Base-by-base conservation (phyloP, 1,140 invertebrate species). In the Atopsyche davidsoni region DNA sequence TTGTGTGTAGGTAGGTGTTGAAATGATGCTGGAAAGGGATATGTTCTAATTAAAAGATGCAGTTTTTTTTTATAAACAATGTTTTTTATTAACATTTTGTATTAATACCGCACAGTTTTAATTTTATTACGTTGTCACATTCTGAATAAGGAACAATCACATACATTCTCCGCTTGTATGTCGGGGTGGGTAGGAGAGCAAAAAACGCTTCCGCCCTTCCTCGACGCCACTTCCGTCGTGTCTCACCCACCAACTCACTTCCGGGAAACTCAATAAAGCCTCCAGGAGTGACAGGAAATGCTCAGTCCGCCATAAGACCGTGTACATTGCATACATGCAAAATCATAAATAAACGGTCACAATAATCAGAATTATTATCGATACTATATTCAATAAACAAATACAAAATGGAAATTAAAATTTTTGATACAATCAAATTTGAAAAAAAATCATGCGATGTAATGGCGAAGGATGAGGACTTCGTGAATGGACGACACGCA, bases 71-170 rank as follows among this genome's bases (percentile, higher is more conserved):
- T 46, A 51, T 58, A 58, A 58, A 58, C 55, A 58, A 58, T 58
- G 51, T 58, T 58, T 58, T 55, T 46, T 53, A 39, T 52, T 51
- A 50, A 51, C 39, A 43, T 58, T 58, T 53, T 53, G 43, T 28
- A 46, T 45, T 51, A 43, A 48, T 56, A 52, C 46, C 55, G 55
- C 51, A 57, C 25, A 53, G 41, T 53, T 53, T 38, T 16, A 49
- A 35, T 41, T 41, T 47, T 51, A 50, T 51, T 38, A 52, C 53
- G 47, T 53, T 49, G 47, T 53, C 47, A 46, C 46, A 53, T 47
- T 53, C 43, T 47, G 51, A 46, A 58, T 36, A 28, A 49, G 46
- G 51, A 58, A 58, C 46, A 46, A 58, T 53, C 51, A 58, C 55
- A 53, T 53, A 46, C 11, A 39, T 22, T 46, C 22, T 25, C 41